Evolutionary conservation across 2,888 invertebrate genomes (phyloP).

Genomic region (Prosopocoilus inquinatus): DNA sequence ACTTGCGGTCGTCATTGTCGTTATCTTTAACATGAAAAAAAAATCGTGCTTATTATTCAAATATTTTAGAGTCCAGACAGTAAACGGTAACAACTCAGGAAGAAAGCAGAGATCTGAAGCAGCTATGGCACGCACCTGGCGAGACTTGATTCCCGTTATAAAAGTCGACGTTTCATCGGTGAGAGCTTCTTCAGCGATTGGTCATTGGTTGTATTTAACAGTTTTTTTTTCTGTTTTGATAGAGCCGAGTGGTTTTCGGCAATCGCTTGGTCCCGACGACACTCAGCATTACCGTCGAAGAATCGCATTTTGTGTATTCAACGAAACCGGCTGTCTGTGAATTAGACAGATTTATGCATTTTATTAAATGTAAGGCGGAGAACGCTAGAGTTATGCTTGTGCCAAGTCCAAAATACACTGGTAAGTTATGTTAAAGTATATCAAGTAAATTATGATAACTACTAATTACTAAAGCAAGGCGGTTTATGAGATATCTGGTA

Average conservation of each 20-base stretch:
- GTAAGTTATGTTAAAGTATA: conserved; percentile 21
- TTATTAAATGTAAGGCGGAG: conserved; percentile 90
- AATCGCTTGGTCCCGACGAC: conserved; percentile 93
- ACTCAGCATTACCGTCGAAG: conserved; percentile 87
- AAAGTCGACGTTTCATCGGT: conserved; percentile 89
- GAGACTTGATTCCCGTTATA: conserved; percentile 94
- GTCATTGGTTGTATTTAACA: not conserved
- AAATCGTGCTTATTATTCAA: no score
- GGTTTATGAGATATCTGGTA: no score
- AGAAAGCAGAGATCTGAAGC: conserved; percentile 68
- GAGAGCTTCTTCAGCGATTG: conserved; percentile 40
- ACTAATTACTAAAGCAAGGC: no score
- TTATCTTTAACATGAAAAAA: no score
- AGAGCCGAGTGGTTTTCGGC: conserved; percentile 92
- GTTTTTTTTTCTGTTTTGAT: conserved; percentile 11
- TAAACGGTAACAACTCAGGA: conserved; percentile 26
- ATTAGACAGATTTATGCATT: conserved; percentile 93
- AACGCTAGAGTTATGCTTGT: conserved; percentile 94
- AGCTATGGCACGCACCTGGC: conserved; percentile 86
- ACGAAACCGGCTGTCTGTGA: conserved; percentile 93
- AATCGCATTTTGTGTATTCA: conserved; percentile 91
- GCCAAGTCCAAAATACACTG: conserved; percentile 93
- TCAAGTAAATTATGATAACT: not conserved
- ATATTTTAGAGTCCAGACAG: conserved; percentile 1
- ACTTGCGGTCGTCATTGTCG: no score